phyloP scores from a whole-genome alignment of 2,113 vertebrate genomes.

The Melanerpes aurifrons region DNA sequence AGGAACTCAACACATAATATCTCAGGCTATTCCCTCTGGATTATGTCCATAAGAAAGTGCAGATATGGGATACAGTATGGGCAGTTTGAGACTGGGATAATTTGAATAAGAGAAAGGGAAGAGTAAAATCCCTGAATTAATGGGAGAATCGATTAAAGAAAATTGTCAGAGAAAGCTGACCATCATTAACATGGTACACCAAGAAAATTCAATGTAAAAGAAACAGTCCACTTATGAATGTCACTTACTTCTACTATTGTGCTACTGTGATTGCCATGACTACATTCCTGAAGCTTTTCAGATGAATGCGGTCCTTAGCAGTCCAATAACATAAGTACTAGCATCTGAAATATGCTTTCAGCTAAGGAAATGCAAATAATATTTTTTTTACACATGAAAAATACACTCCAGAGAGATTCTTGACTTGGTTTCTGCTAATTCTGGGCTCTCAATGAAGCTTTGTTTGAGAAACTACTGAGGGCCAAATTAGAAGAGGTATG shows the following conservation, averaged over 20 bases:
- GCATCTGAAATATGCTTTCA: neutral
- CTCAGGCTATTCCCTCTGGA: neutral
- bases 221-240: neutral
- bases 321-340: neutral
- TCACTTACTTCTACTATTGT: neutral
- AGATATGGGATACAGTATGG: neutral
- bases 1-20: neutral
- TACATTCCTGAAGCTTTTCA: neutral
- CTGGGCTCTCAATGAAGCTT: neutral
- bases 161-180: neutral
- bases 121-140: neutral
- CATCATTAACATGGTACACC: neutral
- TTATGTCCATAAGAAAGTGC: neutral
- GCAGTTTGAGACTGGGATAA: neutral
- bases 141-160: neutral
- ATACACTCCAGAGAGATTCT: neutral
- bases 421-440: neutral
- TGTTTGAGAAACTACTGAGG: neutral
- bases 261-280: neutral
- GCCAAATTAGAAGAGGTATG: neutral
- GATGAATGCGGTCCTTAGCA: neutral
- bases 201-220: neutral
- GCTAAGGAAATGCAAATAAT: neutral
- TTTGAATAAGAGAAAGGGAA: neutral
- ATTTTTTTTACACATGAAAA: slow-evolving; percentile 9